Percentiles rank a stretch among this genome's conserved stretches.
Evolutionary conservation across 2,888 invertebrate species (phyloP).

Genomic region (Pediacus dermestoides): DNA sequence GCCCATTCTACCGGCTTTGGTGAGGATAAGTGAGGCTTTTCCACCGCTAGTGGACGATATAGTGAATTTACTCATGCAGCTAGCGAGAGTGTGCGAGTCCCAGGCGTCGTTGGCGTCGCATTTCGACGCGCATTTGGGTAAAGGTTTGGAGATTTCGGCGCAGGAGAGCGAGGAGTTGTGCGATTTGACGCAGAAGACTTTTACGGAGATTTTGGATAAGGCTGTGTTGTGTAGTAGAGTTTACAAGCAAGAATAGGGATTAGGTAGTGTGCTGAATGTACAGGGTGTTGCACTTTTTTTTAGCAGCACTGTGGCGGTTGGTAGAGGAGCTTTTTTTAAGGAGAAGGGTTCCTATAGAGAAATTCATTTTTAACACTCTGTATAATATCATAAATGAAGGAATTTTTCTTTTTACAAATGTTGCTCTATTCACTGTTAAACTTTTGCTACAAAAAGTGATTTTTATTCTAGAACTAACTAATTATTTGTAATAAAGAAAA

Average conservation of each 20-base stretch:
- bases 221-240: slow-evolving; percentile 64
- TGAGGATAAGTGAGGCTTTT: slow-evolving; percentile 85
- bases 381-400: no score
- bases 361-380: no score
- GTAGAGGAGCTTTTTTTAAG: no score
- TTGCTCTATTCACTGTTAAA: no score
- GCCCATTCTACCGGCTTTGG: slow-evolving; percentile 79
- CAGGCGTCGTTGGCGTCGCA: slow-evolving; percentile 67
- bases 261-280: no score
- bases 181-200: slow-evolving; percentile 52
- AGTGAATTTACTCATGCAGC: slow-evolving; percentile 76
- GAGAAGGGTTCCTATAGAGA: no score
- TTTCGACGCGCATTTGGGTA: slow-evolving; percentile 45
- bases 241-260: slow-evolving; percentile 53
- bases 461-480: no score
- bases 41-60: slow-evolving; percentile 90
- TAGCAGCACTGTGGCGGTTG: no score
- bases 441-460: no score
- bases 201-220: slow-evolving; percentile 60
- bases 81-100: slow-evolving; percentile 81
- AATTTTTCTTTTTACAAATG: no score
- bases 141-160: slow-evolving; percentile 42
- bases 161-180: slow-evolving; percentile 45
- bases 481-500: no score
- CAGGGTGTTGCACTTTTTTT: no score